Conservation (phyloP, 2,888 invertebrate genomes). For the Scelioninae gen. 1 region DNA sequence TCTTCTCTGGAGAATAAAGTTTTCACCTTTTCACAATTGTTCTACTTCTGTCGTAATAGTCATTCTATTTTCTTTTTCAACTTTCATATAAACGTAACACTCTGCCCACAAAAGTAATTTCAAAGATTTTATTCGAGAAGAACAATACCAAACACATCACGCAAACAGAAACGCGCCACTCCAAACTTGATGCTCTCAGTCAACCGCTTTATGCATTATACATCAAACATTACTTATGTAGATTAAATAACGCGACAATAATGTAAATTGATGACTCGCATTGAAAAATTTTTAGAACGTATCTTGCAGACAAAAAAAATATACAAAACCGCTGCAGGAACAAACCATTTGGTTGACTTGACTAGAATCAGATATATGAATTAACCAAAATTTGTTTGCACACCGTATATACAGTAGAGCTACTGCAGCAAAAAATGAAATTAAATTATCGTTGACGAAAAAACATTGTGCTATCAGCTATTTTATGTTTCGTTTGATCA, state of each 20-base stretch:
- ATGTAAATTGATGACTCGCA: slow-evolving; percentile 16
- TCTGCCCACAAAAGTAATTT: slow-evolving; percentile 64
- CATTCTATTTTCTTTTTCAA: slow-evolving; percentile 63
- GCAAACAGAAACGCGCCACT: slow-evolving; percentile 51
- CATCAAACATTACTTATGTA: slow-evolving; percentile 50
- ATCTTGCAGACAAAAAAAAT: too few species aligned
- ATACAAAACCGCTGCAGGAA: too few species aligned
- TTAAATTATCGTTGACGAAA: too few species aligned
- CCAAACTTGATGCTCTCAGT: slow-evolving; percentile 35
- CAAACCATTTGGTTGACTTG: too few species aligned
- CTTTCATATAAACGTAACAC: slow-evolving; percentile 63
- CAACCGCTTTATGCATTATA: slow-evolving; percentile 53
- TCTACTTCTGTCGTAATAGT: slow-evolving; percentile 66
- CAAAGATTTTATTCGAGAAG: slow-evolving; percentile 62
- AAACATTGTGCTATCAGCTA: too few species aligned
- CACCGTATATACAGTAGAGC: too few species aligned
- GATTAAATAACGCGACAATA: slow-evolving; percentile 49
- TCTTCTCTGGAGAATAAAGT: slow-evolving; percentile 71
- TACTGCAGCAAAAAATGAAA: too few species aligned
- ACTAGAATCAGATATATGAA: too few species aligned
- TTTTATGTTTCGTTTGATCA: too few species aligned
- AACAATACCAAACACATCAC: slow-evolving; percentile 60
- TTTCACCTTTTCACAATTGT: slow-evolving; percentile 66
- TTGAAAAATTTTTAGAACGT: background rate
- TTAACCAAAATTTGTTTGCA: too few species aligned